Percentiles rank a stretch among this genome's conserved stretches.
phyloP scores from a whole-genome alignment of 2,888 invertebrate genomes.

The Chloroclystis v-ata region DNA sequence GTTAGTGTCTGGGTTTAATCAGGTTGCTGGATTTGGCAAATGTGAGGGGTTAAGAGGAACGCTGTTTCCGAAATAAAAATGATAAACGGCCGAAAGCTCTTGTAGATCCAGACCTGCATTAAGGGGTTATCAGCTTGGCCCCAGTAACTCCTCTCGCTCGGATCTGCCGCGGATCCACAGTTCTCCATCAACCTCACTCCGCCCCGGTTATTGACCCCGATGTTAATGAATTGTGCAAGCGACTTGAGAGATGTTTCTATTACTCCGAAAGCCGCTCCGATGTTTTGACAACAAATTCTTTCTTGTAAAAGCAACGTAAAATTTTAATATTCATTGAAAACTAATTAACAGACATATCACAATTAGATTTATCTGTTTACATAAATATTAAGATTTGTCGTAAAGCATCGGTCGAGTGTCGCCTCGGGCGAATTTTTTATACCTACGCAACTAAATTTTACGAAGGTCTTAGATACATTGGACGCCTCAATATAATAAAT shows the following conservation, averaged over 20 bases:
- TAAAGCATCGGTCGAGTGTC: slow-evolving; percentile 24
- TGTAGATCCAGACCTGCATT: slow-evolving; percentile 51
- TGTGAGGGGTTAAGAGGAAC: not conserved
- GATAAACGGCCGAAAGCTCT: slow-evolving; percentile 28
- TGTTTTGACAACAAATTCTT: slow-evolving; percentile 22
- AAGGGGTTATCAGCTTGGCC: slow-evolving; percentile 59
- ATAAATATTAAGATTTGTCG: slow-evolving; percentile 26
- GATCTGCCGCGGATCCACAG: slow-evolving; percentile 59
- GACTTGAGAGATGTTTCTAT: slow-evolving; percentile 56
- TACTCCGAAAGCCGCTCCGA: slow-evolving; percentile 28
- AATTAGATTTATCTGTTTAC: slow-evolving; percentile 41
- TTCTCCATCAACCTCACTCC: slow-evolving; percentile 34
- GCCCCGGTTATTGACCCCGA: slow-evolving; percentile 67
- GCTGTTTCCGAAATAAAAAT: slow-evolving; percentile 31
- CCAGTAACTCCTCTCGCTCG: slow-evolving; percentile 45
- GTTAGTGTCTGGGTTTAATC: not conserved
- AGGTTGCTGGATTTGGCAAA: not conserved
- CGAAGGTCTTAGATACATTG: slow-evolving; percentile 11
- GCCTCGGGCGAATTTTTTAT: slow-evolving; percentile 21
- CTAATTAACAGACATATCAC: slow-evolving; percentile 56
- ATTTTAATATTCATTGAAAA: slow-evolving; percentile 46
- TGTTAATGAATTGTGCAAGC: slow-evolving; percentile 70
- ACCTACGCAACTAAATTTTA: slow-evolving; percentile 11
- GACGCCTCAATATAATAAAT: slow-evolving; percentile 26
- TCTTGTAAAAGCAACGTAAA: slow-evolving; percentile 10